Base-by-base conservation (phyloP, 2,113 vertebrate genomes). In the Corythoichthys intestinalis region DNA sequence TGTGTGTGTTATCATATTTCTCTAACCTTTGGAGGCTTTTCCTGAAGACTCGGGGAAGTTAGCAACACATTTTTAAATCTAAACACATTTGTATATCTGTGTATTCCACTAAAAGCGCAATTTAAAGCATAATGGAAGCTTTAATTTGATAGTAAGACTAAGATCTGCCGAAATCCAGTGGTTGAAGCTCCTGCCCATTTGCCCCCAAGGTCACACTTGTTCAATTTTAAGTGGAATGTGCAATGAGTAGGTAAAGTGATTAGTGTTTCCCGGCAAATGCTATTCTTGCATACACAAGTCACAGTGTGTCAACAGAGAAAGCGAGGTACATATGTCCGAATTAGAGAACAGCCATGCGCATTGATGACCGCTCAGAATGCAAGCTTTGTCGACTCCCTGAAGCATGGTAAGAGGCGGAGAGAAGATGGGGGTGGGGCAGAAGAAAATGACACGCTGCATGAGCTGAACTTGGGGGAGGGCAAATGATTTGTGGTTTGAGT, bases 281-380 rank as follows among this genome's bases (percentile, higher is more conserved):
- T 52, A 20, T 39, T 67, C 47, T 39, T 39, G 56, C 28, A 39
- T 20, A 46, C 58, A 65, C 39, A 72, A 58, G 46, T 64, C 65
- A 4, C 17, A 53, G 68, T 73, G 53, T n/a, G 28, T 41, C 9
- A 38, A 71, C 54, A 69, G 20, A 70, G 56, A 35, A 7, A 47
- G 50, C 37, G 61, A 64, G 67, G 57, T 72, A 56, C 20, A 61
- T 28, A 28, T 28, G 8, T 67, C 57, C 68, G 28, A 20, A 41
- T 71, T 68, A 70, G 52, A 66, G 52, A 68, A 76, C 79, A 79
- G 69, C 37, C n/a, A n/a, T 54, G 38, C 37, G 64, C 38, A 75
- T 81, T 83, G 76, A 80, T 28, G 15, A 1, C 4, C 47, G 65
- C 52, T 2, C 34, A 84, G 66, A 87, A 79, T 65, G 71, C 34